Evolutionary conservation across 1,140 invertebrate species (phyloP), one percentile per base, ranked within the genome.

Genomic region (Trinorchestia longiramus): DNA sequence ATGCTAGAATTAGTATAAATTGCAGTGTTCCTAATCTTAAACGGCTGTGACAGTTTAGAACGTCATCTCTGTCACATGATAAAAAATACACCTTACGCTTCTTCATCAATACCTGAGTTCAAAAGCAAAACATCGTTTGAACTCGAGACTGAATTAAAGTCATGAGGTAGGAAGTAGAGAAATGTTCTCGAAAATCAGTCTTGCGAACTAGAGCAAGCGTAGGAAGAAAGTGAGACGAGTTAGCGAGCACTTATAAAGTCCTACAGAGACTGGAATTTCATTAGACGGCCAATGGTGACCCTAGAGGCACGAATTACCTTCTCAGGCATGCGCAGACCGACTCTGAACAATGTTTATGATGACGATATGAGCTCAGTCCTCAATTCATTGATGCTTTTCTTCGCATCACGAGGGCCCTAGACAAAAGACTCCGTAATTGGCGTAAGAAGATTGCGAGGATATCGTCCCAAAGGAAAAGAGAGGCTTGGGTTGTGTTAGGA

Each of bases 341-440:
- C 92, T 94, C 43, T 94, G 43, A 94, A 94, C 92, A 94, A 94
- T 94, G 92, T 94, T 94, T 94, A 94, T 94, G 92, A 94, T 94
- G 92, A 47, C 44, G 92, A 94, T 90, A 90, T 90, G 88, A 90
- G 88, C 88, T 41, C 11, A 43, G 88, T 90, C 88, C 43, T 90
- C 88, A 41, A 90, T 90, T 90, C 88, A 90, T 90, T 90, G 88
- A 90, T 43, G 88, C 88, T 90, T 41, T 41, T 42, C 11, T 41
- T 90, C 88, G 88, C 88, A 90, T 90, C 88, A 90, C 41, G 88
- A 90, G 88, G 88, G 88, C 3, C 36, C 88, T 41, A 90, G 88
- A 90, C 88, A 90, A 90, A 90, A 90, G 88, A 90, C 43, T 36
- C 88, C 43, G 88, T 90, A 90, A 90, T 90, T 90, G 43, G 88